phyloP scores from a whole-genome alignment of 2,797 vertebrate species.

The Schizothorax lantsangensis region DNA sequence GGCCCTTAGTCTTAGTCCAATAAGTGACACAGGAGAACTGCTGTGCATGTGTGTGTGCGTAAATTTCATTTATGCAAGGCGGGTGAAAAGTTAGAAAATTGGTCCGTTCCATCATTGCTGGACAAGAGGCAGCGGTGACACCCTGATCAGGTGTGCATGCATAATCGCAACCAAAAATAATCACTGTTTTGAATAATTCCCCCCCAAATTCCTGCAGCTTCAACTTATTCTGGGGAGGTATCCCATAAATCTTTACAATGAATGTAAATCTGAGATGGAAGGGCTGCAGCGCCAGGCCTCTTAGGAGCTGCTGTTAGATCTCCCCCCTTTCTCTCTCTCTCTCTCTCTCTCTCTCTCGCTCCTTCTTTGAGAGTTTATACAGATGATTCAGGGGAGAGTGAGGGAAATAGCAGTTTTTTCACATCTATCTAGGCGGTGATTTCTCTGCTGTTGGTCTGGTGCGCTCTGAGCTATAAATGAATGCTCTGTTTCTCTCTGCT shows the following conservation, averaged over 20 bases:
- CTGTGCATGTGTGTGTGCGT: conserved; percentile 44
- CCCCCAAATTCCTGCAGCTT: conserved; percentile 89
- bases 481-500: conserved; percentile 47
- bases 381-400: conserved; percentile 67
- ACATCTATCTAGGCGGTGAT: conserved; percentile 61
- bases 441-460: conserved; percentile 61
- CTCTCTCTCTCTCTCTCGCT: conserved; percentile 29
- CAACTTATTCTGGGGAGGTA: conserved; percentile 90
- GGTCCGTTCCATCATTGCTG: conserved; percentile 92
- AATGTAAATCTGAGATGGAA: conserved; percentile 92
- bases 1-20: conserved; percentile 59
- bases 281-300: conserved; percentile 79
- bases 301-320: conserved; percentile 75
- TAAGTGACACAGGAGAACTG: conserved; percentile 72
- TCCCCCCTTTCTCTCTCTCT: conserved; percentile 23
- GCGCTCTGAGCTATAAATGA: conserved; percentile 60
- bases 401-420: conserved; percentile 59
- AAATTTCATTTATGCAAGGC: conserved; percentile 87
- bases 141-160: conserved; percentile 95
- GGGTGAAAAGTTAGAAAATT: conserved; percentile 93
- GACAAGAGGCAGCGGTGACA: conserved; percentile 88
- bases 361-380: conserved; percentile 66
- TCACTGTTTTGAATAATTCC: conserved; percentile 96
- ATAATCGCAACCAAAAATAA: conserved; percentile 98
- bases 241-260: conserved; percentile 97